Base-by-base conservation (phyloP, 2,113 vertebrate genomes). In the Patagioenas fasciata region DNA sequence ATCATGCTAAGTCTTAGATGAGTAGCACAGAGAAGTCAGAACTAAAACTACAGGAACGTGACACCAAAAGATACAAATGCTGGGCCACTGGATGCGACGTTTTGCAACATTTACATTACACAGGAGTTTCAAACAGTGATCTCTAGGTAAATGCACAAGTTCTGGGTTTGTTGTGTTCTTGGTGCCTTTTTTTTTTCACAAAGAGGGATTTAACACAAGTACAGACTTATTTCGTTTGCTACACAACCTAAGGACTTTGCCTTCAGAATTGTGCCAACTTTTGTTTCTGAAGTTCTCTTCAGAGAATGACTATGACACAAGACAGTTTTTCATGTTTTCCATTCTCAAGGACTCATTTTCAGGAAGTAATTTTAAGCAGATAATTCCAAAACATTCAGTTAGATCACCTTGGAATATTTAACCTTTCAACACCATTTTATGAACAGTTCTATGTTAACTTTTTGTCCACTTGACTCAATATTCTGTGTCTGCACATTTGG, bases 1-100 rank as follows among this genome's bases (percentile, higher is more conserved):
- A 97, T 93, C 98, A 98, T 98, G 98, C 98, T 98, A 90, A 96
- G 54, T 80, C 84, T 75, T 88, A 87, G 91, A 92, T 83, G 79
- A 90, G 90, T 53, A 95, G 91, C 71, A 93, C 90, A 88, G 70
- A 94, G 83, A 93, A 92, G 73, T 38, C 8, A 6, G 66, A 94
- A 94, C 44, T 86, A 92, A 56, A 78, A 78, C 51, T 91, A 62
- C 6, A 91, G 47, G 31, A 29, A 62, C 53, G 80, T 90, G 75
- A 86, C 65, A 34, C 72, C 74, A 54, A 42, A 54, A 84, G 56
- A 79, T 54, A 85, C 80, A 28, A 91, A 78, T 0, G 2, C 19
- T 86, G 75, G 79, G 91, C 50, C 86, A 82, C 78, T 58, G 65
- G 16, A 47, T 54, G 79, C 0, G 0, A 85, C 42, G 85, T 81